Conservation (phyloP, 2,113 vertebrate species). For the Mixornis gularis region DNA sequence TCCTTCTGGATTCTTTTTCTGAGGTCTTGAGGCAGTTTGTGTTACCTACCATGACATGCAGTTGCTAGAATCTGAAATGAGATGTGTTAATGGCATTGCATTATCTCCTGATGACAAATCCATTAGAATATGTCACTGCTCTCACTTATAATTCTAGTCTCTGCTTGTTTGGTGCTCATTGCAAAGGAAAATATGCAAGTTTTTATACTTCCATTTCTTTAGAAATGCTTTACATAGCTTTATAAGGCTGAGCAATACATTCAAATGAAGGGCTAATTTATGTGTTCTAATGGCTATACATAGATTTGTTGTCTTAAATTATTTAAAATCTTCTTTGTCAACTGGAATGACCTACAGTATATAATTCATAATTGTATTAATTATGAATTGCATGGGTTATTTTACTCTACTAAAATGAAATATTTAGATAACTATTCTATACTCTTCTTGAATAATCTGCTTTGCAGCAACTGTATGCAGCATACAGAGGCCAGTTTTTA, state of each 20-base stretch:
- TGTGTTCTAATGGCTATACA: neutral
- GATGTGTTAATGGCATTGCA: conserved; percentile 28
- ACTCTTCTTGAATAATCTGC: neutral
- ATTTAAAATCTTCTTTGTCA: conserved; percentile 7
- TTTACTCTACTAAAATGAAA: conserved; percentile 4
- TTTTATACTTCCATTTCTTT: conserved; percentile 36
- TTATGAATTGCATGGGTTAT: neutral
- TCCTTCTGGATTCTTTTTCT: neutral
- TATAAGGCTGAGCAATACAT: neutral
- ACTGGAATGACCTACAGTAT: neutral
- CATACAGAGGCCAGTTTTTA: neutral
- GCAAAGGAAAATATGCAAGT: conserved; percentile 9
- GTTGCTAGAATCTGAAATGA: conserved; percentile 30
- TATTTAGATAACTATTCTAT: neutral
- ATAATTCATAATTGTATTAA: neutral
- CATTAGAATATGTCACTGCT: conserved; percentile 32
- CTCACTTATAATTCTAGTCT: conserved; percentile 14
- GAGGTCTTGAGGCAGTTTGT: neutral
- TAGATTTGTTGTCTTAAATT: conserved; percentile 6
- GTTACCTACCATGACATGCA: neutral
- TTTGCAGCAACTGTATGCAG: neutral
- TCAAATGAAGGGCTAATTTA: conserved; percentile 21
- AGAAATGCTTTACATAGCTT: conserved; percentile 11
- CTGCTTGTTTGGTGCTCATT: conserved; percentile 26
- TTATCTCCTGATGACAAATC: conserved; percentile 25